Conservation (phyloP, 1,140 invertebrate species). For the Drosophila kepulauana region DNA sequence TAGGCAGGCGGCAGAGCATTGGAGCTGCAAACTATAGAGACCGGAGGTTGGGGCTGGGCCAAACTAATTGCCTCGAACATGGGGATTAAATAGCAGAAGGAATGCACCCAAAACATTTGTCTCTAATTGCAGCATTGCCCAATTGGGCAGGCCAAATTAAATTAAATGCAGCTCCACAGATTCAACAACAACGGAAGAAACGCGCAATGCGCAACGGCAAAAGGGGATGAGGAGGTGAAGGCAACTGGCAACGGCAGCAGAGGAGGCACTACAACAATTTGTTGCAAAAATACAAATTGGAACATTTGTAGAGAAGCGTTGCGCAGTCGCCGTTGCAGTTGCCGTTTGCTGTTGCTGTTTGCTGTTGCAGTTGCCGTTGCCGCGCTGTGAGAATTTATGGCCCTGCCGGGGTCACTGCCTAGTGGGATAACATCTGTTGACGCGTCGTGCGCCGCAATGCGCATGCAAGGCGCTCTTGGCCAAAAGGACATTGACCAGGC, state of each 20-base stretch:
- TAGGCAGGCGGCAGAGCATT: background rate
- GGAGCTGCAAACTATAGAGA: background rate
- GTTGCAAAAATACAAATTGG: conserved; percentile 81
- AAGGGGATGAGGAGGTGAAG: background rate
- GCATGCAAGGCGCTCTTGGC: conserved; percentile 69
- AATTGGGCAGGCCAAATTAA: conserved; percentile 82
- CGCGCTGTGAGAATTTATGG: conserved; percentile 80
- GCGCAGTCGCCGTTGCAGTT: conserved; percentile 43
- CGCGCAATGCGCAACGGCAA: conserved; percentile 17
- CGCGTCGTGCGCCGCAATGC: conserved; percentile 77
- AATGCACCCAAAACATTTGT: conserved; percentile 80
- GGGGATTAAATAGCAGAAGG: conserved; percentile 72
- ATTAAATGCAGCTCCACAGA: conserved; percentile 71
- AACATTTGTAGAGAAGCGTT: conserved; percentile 71
- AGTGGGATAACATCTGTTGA: conserved; percentile 80
- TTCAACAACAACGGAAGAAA: conserved; percentile 19
- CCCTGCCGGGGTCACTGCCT: conserved; percentile 77
- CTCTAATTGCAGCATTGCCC: conserved; percentile 79
- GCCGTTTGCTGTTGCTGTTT: conserved; percentile 1
- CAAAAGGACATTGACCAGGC: conserved; percentile 73
- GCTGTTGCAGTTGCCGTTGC: background rate
- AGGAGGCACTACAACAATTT: conserved; percentile 65
- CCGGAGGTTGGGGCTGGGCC: conserved; percentile 25
- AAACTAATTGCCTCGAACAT: conserved; percentile 79
- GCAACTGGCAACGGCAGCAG: conserved; percentile 35